phyloP scores from a whole-genome alignment of 1,140 invertebrate genomes.

The Halictus rubicundus region DNA sequence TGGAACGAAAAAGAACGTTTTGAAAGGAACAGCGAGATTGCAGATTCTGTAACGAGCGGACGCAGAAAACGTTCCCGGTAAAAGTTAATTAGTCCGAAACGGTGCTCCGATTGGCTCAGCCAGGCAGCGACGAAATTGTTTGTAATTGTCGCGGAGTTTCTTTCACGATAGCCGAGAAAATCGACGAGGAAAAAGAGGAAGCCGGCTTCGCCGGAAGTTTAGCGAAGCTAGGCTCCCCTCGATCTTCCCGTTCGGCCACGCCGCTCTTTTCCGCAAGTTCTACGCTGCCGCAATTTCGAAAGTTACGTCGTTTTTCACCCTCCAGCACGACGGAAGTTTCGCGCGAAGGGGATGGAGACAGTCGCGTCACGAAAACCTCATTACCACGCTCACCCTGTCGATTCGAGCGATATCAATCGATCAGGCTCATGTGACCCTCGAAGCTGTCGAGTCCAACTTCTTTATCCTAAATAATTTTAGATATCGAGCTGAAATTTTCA shows the following conservation, averaged over 20 bases:
- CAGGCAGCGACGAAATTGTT: slow-evolving; percentile 3
- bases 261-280: slow-evolving; percentile 7
- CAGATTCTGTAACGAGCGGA: background rate
- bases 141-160: background rate
- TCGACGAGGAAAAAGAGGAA: background rate
- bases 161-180: background rate
- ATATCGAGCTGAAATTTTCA: too few relatives aligned
- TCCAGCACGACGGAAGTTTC: slow-evolving; percentile 24
- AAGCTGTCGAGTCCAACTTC: background rate
- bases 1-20: too few relatives aligned
- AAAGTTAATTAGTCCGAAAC: background rate
- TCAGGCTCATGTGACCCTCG: background rate
- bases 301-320: slow-evolving; percentile 27
- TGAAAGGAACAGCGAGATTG: too few relatives aligned
- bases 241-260: background rate
- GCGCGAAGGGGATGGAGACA: background rate
- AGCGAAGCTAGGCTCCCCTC: background rate
- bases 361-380: slow-evolving; percentile 3
- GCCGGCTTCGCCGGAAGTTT: background rate
- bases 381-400: slow-evolving; percentile 4
- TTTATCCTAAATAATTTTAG: too few relatives aligned
- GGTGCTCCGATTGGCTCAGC: background rate
- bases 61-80: background rate
- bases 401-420: background rate
- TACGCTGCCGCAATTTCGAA: slow-evolving; percentile 30